These are phyloP conservation scores for Leptinotarsa tumamoca DNA, from an alignment of 2,888 invertebrate genomes.

Conservation along the genomic window DNA sequence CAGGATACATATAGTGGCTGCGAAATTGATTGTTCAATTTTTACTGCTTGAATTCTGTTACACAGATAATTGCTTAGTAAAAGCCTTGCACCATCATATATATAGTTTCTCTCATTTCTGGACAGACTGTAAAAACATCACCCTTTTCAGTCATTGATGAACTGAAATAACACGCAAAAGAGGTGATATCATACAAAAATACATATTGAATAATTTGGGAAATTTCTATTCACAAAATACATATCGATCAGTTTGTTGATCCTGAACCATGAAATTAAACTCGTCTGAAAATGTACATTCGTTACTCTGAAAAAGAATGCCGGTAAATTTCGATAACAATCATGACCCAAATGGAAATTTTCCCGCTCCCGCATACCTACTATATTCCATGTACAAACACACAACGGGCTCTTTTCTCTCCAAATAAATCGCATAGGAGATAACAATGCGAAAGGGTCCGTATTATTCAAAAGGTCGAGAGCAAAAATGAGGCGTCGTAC, in stretches of 20 bases:
- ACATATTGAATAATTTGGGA: too few relatives aligned
- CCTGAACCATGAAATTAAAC: background rate
- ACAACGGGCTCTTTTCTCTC: conserved; percentile 7
- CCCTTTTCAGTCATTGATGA: too few relatives aligned
- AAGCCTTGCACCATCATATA: too few relatives aligned
- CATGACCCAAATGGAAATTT: background rate
- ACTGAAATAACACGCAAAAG: too few relatives aligned
- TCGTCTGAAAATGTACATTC: background rate
- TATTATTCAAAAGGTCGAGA: conserved; percentile 4
- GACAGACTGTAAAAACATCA: too few relatives aligned
- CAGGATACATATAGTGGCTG: too few relatives aligned
- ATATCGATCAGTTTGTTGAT: background rate
- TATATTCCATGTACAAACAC: background rate
- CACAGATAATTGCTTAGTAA: too few relatives aligned
- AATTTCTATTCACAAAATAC: too few relatives aligned
- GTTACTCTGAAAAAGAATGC: background rate
- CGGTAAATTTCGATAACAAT: conserved; percentile 14
- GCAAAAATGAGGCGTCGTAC: conserved; percentile 16
- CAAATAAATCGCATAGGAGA: conserved; percentile 11
- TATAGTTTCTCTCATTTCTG: too few relatives aligned
- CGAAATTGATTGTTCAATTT: too few relatives aligned
- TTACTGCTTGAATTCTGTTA: too few relatives aligned
- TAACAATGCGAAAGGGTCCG: conserved; percentile 15
- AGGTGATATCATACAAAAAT: too few relatives aligned
- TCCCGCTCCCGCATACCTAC: background rate